Evolutionary conservation across 2,888 invertebrate genomes (phyloP), one percentile per base, ranked within the genome.

Genomic region (Diplolepis rosae): DNA sequence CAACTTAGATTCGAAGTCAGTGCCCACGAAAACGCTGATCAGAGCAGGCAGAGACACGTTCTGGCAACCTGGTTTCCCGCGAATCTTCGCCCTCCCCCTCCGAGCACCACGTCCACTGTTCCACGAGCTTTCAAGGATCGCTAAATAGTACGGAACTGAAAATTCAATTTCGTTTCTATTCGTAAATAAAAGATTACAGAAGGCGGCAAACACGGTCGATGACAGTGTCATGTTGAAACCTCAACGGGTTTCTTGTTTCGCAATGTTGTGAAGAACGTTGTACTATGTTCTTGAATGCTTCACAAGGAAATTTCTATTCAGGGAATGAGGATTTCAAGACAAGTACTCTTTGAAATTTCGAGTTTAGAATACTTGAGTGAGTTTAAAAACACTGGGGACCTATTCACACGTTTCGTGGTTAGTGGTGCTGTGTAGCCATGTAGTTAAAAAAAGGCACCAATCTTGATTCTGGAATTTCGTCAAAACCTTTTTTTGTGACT

Each of bases 41-140:
- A 48, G 70, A 66, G 22, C 67, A 69, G 61, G 72, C 70, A 68
- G 66, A 71, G 22, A 28, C 42, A 73, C 73, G 78, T 75, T 77
- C 72, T 73, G 75, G 77, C 82, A 81, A 81, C 67, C 66, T 70
- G 70, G 65, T 74, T 74, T 70, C 72, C 72, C 72, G 72, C 72
- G 73, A 72, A 74, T 68, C 69, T 66, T 61, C 48, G 24, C 30
- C 51, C 70, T 52, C 54, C 65, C 66, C 68, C 51, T 13, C 65
- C 66, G 32, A 15, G 66, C 15, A 13, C 45, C 56, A 66, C 35
- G 27, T 69, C 24, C 6, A 18, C 50, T 68, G 32, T 35, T 32
- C 48, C 7, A 13, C 18, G 22, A 61, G n/a, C 7, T 45, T 18
- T 7, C 9, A 7, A 45, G 9, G 18, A 18, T 45, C 18, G 6